Evolutionary conservation across 2,888 invertebrate genomes (phyloP).

Genomic region (Amphimallon solstitiale): DNA sequence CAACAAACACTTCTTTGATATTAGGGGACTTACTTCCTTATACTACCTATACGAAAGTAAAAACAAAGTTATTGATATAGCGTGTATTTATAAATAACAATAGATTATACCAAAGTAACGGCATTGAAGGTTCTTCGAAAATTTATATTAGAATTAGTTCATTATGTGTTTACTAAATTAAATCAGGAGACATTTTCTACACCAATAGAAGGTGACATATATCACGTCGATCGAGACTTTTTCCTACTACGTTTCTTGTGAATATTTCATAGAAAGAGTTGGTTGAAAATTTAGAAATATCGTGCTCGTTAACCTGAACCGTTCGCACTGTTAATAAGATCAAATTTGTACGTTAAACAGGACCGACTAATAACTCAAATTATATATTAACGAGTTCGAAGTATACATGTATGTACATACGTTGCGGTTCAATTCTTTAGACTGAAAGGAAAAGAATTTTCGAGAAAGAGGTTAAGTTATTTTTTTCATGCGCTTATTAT

Average conservation of each 20-base stretch:
- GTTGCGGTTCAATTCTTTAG: slow-evolving; percentile 18
- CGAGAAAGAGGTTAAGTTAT: slow-evolving; percentile 1
- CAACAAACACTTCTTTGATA: too few species aligned
- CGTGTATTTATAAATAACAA: too few species aligned
- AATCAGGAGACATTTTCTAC: too few species aligned
- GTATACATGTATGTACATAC: slow-evolving; percentile 2
- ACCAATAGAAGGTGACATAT: too few species aligned
- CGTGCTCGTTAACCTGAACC: slow-evolving; percentile 10
- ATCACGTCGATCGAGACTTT: too few species aligned
- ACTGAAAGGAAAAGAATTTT: slow-evolving; percentile 16
- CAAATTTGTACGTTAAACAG: slow-evolving; percentile 26
- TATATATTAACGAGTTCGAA: slow-evolving; percentile 10
- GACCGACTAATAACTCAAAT: slow-evolving; percentile 20
- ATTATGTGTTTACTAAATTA: too few species aligned
- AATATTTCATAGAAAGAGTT: slow-evolving; percentile 24
- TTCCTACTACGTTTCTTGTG: slow-evolving; percentile 9
- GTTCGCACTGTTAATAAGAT: slow-evolving; percentile 17
- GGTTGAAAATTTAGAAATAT: slow-evolving; percentile 18
- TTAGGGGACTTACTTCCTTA: too few species aligned
- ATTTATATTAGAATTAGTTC: too few species aligned
- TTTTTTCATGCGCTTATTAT: background rate
- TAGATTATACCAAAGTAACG: too few species aligned
- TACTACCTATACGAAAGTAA: too few species aligned
- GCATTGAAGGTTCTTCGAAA: too few species aligned
- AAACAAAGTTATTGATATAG: too few species aligned